Conservation (phyloP, 2,113 vertebrate species). For the Caranx ignobilis region DNA sequence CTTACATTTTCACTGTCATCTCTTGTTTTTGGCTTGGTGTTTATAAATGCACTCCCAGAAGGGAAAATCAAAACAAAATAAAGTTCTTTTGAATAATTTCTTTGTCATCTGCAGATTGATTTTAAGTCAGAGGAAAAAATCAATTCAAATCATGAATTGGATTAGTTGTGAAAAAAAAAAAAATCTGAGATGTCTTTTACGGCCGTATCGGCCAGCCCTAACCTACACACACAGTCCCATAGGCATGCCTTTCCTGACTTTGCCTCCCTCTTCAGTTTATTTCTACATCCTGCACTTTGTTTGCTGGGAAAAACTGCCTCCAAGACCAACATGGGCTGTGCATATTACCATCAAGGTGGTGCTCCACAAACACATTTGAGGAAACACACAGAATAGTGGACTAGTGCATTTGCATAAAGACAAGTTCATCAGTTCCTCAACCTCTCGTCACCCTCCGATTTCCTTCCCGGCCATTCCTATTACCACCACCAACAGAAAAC, state of each 20-base stretch:
- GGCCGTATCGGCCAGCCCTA: no score
- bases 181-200: no score
- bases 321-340: conserved; percentile 25
- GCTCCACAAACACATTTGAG: conserved; percentile 42
- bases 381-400: conserved; percentile 23
- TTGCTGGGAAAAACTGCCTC: conserved; percentile 56
- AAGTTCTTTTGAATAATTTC: no score
- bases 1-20: no score
- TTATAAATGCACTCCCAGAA: no score
- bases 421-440: conserved; percentile 58
- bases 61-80: no score
- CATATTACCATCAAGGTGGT: conserved; percentile 50
- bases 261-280: conserved; percentile 29
- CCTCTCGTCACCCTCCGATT: conserved; percentile 57
- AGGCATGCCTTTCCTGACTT: conserved; percentile 38
- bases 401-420: conserved; percentile 59
- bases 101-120: no score
- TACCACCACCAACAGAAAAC: conserved; percentile 54
- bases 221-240: conserved; percentile 26
- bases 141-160: no score
- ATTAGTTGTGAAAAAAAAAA: no score
- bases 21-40: no score
- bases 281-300: conserved; percentile 37
- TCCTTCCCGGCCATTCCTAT: conserved; percentile 53
- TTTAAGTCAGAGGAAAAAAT: no score